Evolutionary conservation across 2,113 vertebrate species (phyloP).

Genomic region (Sitta europaea): DNA sequence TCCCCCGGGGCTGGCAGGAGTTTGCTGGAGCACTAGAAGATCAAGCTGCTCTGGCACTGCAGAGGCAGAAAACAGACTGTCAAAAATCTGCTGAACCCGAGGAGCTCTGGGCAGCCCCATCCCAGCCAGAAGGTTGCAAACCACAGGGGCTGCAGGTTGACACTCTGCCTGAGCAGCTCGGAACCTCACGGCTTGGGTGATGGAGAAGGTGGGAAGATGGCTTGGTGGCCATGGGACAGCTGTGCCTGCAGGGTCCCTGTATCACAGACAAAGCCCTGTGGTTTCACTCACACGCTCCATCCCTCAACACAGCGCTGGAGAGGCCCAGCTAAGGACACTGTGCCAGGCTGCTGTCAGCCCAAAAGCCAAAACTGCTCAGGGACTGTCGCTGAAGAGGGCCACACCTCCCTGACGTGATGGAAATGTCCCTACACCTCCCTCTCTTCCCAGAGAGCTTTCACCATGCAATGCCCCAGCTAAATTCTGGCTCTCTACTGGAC

Average conservation of each 20-base stretch:
- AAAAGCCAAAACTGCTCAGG: fast-evolving
- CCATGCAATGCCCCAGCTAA: fast-evolving
- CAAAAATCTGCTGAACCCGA: background rate
- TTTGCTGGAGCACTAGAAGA: background rate
- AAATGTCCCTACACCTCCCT: background rate
- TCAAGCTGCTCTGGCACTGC: background rate
- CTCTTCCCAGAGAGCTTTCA: background rate
- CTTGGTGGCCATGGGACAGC: background rate
- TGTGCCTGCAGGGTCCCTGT: background rate
- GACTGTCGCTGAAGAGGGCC: background rate
- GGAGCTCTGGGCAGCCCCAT: background rate
- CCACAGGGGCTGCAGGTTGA: background rate
- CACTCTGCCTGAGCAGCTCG: background rate
- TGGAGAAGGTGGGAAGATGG: background rate
- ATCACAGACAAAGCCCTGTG: background rate
- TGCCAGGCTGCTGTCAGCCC: background rate
- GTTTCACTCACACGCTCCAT: background rate
- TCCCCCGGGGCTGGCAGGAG: background rate
- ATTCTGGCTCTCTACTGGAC: background rate
- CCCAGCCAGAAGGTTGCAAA: background rate
- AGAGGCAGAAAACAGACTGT: background rate
- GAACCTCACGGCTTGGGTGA: background rate
- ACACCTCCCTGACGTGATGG: background rate
- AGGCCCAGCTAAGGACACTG: background rate
- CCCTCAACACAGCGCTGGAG: background rate